Conservation (phyloP, 2,888 invertebrate genomes). For the Acronicta leporina region DNA sequence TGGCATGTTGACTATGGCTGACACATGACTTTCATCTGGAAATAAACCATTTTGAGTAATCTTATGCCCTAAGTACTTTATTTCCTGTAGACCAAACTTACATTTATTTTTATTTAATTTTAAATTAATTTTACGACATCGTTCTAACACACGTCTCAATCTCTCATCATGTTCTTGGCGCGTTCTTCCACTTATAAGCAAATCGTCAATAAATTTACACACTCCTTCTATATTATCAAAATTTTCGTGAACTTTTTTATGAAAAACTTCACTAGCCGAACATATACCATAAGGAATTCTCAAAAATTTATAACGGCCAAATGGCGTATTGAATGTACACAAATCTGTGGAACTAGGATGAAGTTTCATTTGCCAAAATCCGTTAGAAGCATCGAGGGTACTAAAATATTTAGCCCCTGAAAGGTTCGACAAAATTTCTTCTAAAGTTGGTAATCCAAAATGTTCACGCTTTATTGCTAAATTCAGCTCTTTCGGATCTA, state of each 20-base stretch:
- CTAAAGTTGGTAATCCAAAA: constrained; percentile 44
- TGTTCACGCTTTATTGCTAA: constrained; percentile 40
- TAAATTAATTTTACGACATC: constrained; percentile 36
- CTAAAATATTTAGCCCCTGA: constrained; percentile 45
- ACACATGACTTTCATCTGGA: constrained; percentile 41
- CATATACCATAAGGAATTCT: constrained; percentile 50
- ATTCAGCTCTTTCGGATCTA: constrained; percentile 53
- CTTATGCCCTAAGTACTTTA: constrained; percentile 45
- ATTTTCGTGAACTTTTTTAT: constrained; percentile 38
- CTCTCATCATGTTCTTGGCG: constrained; percentile 24
- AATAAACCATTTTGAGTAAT: constrained; percentile 33
- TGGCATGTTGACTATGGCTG: constrained; percentile 47
- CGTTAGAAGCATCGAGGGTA: constrained; percentile 42
- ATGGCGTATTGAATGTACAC: constrained; percentile 50
- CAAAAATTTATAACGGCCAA: constrained; percentile 50
- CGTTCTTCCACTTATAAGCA: constrained; percentile 7
- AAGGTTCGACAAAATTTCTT: constrained; percentile 35
- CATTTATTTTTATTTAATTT: constrained; percentile 47
- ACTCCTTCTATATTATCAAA: constrained; percentile 48
- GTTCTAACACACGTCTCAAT: constrained; percentile 24
- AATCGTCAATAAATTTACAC: constrained; percentile 34
- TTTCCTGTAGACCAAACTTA: constrained; percentile 30
- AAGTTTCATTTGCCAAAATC: constrained; percentile 43
- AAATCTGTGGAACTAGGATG: constrained; percentile 35
- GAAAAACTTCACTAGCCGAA: constrained; percentile 51